Conservation (phyloP, 2,113 vertebrate species). For the Galeopterus variegatus region DNA sequence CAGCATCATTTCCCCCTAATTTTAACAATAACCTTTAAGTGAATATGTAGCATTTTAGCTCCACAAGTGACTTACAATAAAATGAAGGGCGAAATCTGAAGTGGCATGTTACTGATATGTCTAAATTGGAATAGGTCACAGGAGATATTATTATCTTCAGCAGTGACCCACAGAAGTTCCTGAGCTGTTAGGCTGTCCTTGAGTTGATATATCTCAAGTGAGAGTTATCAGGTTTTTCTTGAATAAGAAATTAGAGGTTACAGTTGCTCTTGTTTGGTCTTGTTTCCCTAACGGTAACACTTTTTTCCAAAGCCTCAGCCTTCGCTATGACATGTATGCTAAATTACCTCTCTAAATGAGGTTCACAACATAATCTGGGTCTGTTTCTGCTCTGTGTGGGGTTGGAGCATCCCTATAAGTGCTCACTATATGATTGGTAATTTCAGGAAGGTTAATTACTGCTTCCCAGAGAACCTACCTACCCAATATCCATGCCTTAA, state of each 20-base stretch:
- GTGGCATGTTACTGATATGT: not conserved
- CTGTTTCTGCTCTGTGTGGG: constrained; percentile 47
- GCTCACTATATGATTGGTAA: not conserved
- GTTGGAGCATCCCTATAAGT: not conserved
- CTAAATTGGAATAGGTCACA: not conserved
- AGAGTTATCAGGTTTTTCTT: constrained; percentile 51
- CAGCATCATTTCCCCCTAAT: not conserved
- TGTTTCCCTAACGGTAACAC: constrained; percentile 32
- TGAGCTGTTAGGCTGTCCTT: not conserved
- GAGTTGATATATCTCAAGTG: not conserved
- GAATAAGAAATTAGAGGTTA: constrained; percentile 56
- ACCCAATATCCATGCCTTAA: not conserved
- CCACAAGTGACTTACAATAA: not conserved
- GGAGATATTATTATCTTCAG: not conserved
- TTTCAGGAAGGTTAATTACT: not conserved
- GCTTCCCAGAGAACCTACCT: not conserved
- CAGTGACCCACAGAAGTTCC: not conserved
- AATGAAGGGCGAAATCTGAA: not conserved
- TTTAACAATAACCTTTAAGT: not conserved
- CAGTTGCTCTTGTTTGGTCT: constrained; percentile 33
- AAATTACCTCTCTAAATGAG: constrained; percentile 2
- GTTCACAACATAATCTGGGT: not conserved
- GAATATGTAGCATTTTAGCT: constrained; percentile 13
- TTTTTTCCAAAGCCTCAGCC: not conserved
- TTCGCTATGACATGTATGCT: not conserved